Conservation (phyloP, 2,888 invertebrate genomes). For the Hemithea aestivaria region DNA sequence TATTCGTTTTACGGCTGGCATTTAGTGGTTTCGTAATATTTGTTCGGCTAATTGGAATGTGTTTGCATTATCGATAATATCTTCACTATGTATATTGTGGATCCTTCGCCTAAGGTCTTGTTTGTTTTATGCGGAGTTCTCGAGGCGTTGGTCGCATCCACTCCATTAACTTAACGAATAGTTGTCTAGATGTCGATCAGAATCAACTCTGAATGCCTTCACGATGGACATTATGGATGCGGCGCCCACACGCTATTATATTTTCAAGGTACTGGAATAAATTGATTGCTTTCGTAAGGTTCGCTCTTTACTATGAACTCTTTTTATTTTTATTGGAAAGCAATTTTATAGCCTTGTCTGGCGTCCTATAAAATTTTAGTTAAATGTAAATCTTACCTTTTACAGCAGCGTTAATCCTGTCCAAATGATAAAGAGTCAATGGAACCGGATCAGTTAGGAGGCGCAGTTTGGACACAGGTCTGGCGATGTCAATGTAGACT, state of each 20-base stretch:
- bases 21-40: slow-evolving; percentile 32
- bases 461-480: slow-evolving; percentile 52
- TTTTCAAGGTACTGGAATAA: slow-evolving; percentile 42
- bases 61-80: slow-evolving; percentile 42
- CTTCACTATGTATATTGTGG: slow-evolving; percentile 33
- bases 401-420: slow-evolving; percentile 74
- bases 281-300: slow-evolving; percentile 20
- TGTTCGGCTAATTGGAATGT: slow-evolving; percentile 43
- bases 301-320: slow-evolving; percentile 3
- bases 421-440: slow-evolving; percentile 73
- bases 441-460: slow-evolving; percentile 74
- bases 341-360: neutral
- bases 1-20: slow-evolving; percentile 29
- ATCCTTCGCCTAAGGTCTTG: slow-evolving; percentile 30
- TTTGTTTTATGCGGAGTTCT: slow-evolving; percentile 39
- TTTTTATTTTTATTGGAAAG: slow-evolving; percentile 4
- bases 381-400: slow-evolving; percentile 59
- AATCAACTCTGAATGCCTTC: slow-evolving; percentile 66
- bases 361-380: neutral
- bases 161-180: slow-evolving; percentile 77
- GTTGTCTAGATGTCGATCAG: slow-evolving; percentile 78
- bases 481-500: slow-evolving; percentile 40
- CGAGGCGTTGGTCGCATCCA: slow-evolving; percentile 59
- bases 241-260: slow-evolving; percentile 66
- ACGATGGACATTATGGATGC: slow-evolving; percentile 61